Percentiles rank a stretch among this genome's conserved stretches.
Evolutionary conservation across 2,888 invertebrate genomes (phyloP).

Genomic region (Autographa pulchrina): DNA sequence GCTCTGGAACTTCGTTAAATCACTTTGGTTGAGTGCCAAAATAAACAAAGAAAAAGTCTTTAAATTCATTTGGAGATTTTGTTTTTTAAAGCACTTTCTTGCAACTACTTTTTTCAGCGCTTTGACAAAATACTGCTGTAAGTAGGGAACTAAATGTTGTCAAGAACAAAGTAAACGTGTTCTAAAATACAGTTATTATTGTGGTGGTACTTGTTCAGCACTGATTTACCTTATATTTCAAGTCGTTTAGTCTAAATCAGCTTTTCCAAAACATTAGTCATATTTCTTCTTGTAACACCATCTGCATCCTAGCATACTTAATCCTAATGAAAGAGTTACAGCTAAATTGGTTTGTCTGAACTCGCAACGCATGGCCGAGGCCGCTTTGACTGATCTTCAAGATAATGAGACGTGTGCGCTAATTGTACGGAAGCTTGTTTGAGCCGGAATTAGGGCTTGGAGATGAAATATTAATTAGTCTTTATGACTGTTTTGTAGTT

Average conservation of each 20-base stretch:
- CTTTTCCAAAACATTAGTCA: no score
- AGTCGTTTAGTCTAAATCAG: no score
- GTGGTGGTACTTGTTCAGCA: no score
- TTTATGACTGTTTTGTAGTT: not conserved
- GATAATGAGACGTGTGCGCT: not conserved
- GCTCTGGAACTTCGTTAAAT: constrained; percentile 33
- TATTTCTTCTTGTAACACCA: not conserved
- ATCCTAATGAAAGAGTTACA: not conserved
- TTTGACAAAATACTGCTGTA: not conserved
- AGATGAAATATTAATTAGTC: not conserved
- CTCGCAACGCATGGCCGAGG: not conserved
- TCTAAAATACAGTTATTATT: no score
- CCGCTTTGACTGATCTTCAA: not conserved
- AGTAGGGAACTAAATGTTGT: not conserved
- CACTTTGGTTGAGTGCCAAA: constrained; percentile 49
- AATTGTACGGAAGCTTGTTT: constrained; percentile 1
- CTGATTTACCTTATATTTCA: no score
- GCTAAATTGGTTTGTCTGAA: constrained; percentile 1
- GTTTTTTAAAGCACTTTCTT: not conserved
- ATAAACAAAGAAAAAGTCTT: constrained; percentile 22
- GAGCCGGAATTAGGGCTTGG: constrained; percentile 2
- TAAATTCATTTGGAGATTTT: not conserved
- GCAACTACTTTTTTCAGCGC: not conserved
- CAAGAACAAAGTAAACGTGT: no score
- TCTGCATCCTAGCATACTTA: not conserved